phyloP scores from a whole-genome alignment of 2,113 vertebrate genomes.

The Oryzias javanicus region DNA sequence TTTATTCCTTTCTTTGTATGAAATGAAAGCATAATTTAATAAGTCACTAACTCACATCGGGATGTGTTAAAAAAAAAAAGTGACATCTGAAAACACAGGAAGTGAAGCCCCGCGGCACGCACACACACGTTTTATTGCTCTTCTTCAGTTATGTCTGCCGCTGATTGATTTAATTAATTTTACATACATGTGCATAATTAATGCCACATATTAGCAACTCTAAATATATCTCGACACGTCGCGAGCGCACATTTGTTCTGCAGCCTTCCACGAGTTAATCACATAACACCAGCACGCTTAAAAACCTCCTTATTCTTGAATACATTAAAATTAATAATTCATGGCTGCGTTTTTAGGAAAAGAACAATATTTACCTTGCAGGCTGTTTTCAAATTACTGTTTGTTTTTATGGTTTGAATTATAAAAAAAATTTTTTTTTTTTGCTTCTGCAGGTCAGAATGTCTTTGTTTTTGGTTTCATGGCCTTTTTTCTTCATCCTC shows the following conservation, averaged over 20 bases:
- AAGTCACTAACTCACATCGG: constrained; percentile 8
- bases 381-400: constrained; percentile 12
- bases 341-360: constrained; percentile 25
- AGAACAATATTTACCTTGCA: constrained; percentile 47
- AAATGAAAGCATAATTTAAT: constrained; percentile 13
- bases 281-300: constrained; percentile 14
- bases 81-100: constrained; percentile 10
- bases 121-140: constrained; percentile 6
- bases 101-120: constrained; percentile 3
- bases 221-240: constrained; percentile 51
- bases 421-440: neutral
- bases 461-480: too few relatives aligned
- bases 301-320: constrained; percentile 17
- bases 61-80: constrained; percentile 16
- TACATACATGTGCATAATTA: constrained; percentile 64
- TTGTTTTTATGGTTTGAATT: constrained; percentile 7
- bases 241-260: constrained; percentile 31
- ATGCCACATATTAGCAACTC: constrained; percentile 47
- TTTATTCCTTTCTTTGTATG: neutral
- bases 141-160: constrained; percentile 38
- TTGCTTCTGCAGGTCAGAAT: too few relatives aligned
- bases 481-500: too few relatives aligned
- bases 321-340: constrained; percentile 43
- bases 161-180: constrained; percentile 65
- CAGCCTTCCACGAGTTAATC: constrained; percentile 24